Percentiles rank a stretch among this genome's conserved stretches.
These are phyloP conservation scores for Cinara cedri DNA, from an alignment of 2,888 invertebrate species.

Conservation along the genomic window DNA sequence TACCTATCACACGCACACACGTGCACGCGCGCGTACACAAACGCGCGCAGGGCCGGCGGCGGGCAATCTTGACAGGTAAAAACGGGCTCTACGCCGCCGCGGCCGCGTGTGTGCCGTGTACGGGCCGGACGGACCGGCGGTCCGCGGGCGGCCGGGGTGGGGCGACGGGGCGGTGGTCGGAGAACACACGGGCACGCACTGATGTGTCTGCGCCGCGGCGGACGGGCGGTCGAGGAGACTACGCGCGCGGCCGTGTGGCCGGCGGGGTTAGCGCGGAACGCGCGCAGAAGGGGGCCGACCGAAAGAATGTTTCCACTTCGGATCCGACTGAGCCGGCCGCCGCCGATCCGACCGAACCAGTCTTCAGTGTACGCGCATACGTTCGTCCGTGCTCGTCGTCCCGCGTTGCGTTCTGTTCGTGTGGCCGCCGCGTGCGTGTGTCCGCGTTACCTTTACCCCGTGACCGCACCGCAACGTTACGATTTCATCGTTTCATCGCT, in stretches of 20 bases:
- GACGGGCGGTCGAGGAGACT: not conserved
- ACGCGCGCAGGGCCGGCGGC: conserved; percentile 46
- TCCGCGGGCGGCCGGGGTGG: not conserved
- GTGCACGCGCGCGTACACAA: not conserved
- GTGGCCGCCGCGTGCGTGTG: conserved; percentile 5
- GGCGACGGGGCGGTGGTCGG: conserved; percentile 4
- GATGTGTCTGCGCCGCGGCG: conserved; percentile 3
- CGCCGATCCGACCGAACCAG: conserved; percentile 46
- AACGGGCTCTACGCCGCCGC: conserved; percentile 51
- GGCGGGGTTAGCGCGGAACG: conserved; percentile 53
- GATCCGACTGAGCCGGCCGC: conserved; percentile 41
- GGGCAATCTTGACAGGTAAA: conserved; percentile 56
- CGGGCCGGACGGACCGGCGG: conserved; percentile 6
- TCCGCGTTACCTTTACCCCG: not conserved
- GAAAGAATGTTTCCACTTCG: conserved; percentile 57
- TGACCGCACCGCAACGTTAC: not conserved
- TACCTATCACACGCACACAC: not conserved
- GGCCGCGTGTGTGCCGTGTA: not conserved
- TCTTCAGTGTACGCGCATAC: conserved; percentile 52
- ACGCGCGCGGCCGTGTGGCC: conserved; percentile 41
- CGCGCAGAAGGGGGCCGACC: conserved; percentile 56
- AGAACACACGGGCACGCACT: not conserved
- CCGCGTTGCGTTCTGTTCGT: not conserved
- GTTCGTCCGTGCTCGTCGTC: conserved; percentile 10
- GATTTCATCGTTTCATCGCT: not conserved